Evolutionary conservation across 1,140 invertebrate genomes (phyloP), one percentile per base, ranked within the genome.

Genomic region (Drosophila pachea): DNA sequence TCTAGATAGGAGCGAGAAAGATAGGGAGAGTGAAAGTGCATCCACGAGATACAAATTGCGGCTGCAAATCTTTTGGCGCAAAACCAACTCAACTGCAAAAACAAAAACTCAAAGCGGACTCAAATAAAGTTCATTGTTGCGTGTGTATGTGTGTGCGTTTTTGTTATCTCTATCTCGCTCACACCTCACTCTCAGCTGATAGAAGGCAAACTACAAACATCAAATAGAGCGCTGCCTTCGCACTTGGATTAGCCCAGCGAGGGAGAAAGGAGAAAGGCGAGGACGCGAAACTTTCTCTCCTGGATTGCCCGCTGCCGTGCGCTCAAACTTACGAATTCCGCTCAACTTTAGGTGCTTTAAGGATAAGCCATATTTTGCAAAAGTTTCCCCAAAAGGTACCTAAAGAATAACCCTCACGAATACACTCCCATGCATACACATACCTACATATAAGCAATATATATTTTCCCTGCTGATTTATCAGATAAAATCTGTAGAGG

Each of bases 211-310:
- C 62, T 47, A 81, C 61, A 81, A 81, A 81, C 75, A 69, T 48
- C 78, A 72, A 48, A 72, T 40, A 64, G 49, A 54, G 14, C 35
- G 43, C 50, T 29, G 11, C 16, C 35, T 49, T 58, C 36, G 55
- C 60, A 50, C 66, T 76, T 70, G 79, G 79, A 83, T 83, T 84
- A 83, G 66, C 76, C 68, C 38, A 43, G 59, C 68, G 35, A 43
- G 43, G 36, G 29, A 48, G 22, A 43, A 29, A n/a, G 8, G 16
- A 8, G 29, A 40, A 5, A 8, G 40, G 40, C 33, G 47, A 31
- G 31, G 43, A 42, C 14, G 14, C 42, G 32, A 49, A 38, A 53
- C 78, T 83, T 48, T 31, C 16, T 66, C 45, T 35, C 38, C 45
- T 33, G 65, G 74, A 73, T 81, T 76, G 76, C 66, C 59, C 3